Evolutionary conservation across 2,797 vertebrate genomes (phyloP).

Genomic region (Hippoglossus hippoglossus): DNA sequence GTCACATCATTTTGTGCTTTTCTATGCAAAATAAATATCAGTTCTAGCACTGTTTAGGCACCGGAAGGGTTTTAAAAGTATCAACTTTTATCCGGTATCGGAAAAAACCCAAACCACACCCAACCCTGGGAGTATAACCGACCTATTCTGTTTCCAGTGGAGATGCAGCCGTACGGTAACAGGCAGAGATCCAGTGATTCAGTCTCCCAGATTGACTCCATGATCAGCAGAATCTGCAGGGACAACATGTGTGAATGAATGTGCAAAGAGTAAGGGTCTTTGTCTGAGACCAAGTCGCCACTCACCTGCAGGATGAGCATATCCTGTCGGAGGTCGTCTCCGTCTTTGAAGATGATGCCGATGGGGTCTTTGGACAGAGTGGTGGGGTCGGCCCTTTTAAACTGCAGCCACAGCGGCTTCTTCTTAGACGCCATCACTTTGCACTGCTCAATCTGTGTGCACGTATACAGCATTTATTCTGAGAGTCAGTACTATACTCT

Average conservation of each 20-base stretch:
- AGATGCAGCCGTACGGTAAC: slow-evolving; percentile 97
- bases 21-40: too few relatives aligned
- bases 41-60: too few relatives aligned
- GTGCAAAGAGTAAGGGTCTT: background rate
- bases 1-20: too few relatives aligned
- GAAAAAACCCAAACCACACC: too few relatives aligned
- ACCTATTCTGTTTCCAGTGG: slow-evolving; percentile 98
- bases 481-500: background rate
- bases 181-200: slow-evolving; percentile 96
- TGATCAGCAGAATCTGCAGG: slow-evolving; percentile 92
- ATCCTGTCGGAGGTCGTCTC: slow-evolving; percentile 97
- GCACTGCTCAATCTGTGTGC: slow-evolving; percentile 93
- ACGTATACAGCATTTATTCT: background rate
- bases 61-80: too few relatives aligned
- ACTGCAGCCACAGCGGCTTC: slow-evolving; percentile 98
- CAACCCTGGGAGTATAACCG: slow-evolving; percentile 4
- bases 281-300: background rate
- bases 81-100: too few relatives aligned
- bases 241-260: slow-evolving; percentile 11
- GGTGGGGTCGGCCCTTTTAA: slow-evolving; percentile 93
- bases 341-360: slow-evolving; percentile 98
- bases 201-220: slow-evolving; percentile 98
- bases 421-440: slow-evolving; percentile 99
- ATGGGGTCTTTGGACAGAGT: slow-evolving; percentile 94
- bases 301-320: slow-evolving; percentile 98